Conservation (phyloP, 2,113 vertebrate genomes). For the Aythya baeri region DNA sequence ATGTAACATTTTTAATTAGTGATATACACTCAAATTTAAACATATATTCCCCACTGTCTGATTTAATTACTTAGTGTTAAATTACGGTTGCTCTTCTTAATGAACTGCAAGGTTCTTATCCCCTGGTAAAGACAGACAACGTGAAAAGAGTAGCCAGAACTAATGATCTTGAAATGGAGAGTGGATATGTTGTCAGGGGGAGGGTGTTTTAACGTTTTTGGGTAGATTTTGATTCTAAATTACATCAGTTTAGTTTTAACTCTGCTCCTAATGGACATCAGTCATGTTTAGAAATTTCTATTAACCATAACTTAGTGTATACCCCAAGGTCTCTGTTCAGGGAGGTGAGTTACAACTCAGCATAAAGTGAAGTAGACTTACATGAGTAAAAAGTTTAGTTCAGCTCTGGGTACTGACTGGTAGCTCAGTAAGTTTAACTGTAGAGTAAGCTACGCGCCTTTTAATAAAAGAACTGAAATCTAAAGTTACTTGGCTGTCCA, state of each 20-base stretch:
- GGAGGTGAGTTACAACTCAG: not conserved
- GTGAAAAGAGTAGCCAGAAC: not conserved
- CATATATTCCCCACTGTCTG: not conserved
- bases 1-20: not conserved
- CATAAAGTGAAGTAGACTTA: not conserved
- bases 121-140: not conserved
- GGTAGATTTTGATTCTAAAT: constrained; percentile 29
- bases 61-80: constrained; percentile 8
- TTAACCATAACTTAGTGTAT: not conserved
- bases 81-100: not conserved
- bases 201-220: not conserved
- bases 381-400: not conserved
- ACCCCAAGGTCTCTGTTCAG: not conserved
- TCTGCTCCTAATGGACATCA: not conserved
- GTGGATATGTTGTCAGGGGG: not conserved
- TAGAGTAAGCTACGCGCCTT: not conserved
- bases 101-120: not conserved
- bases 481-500: not conserved
- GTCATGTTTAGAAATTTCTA: not conserved
- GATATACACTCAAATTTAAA: not conserved
- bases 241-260: constrained; percentile 33
- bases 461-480: not conserved
- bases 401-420: not conserved
- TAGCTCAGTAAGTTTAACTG: not conserved
- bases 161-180: not conserved